Conservation (phyloP, 1,140 invertebrate genomes). For the Tyrophagus putrescentiae region DNA sequence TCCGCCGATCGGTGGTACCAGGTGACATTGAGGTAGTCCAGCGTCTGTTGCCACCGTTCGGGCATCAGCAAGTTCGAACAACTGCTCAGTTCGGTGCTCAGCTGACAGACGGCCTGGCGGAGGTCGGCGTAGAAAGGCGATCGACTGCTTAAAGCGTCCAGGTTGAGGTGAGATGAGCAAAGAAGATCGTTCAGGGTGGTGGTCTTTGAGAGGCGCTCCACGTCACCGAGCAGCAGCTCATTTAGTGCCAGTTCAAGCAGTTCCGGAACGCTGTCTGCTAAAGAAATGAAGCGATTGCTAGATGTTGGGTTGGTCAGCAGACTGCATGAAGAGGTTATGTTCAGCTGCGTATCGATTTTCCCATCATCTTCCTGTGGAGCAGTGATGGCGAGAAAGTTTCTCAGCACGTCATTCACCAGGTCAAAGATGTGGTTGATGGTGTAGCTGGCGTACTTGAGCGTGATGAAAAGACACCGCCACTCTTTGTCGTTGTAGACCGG, state of each 20-base stretch:
- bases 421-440: constrained; percentile 2
- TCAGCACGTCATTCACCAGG: neutral
- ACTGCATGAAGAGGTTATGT: neutral
- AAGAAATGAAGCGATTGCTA: neutral
- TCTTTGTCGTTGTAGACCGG: constrained; percentile 14
- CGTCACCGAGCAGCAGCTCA: neutral
- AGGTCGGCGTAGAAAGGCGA: neutral
- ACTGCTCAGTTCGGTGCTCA: neutral
- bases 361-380: neutral
- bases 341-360: neutral
- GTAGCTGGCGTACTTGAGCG: constrained; percentile 5
- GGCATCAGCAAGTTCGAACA: neutral
- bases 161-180: neutral
- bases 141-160: neutral
- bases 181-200: constrained; percentile 1
- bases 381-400: neutral
- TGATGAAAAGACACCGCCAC: constrained; percentile 15
- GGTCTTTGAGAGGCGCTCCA: neutral
- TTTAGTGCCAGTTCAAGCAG: constrained; percentile 2
- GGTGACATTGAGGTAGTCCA: constrained; percentile 13
- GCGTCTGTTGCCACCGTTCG: neutral
- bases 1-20: neutral
- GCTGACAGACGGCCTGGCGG: neutral
- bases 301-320: neutral
- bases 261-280: constrained; percentile 11